Evolutionary conservation across 2,113 vertebrate species (phyloP), one percentile per base, ranked within the genome.

Genomic region (Microtus ochrogaster): DNA sequence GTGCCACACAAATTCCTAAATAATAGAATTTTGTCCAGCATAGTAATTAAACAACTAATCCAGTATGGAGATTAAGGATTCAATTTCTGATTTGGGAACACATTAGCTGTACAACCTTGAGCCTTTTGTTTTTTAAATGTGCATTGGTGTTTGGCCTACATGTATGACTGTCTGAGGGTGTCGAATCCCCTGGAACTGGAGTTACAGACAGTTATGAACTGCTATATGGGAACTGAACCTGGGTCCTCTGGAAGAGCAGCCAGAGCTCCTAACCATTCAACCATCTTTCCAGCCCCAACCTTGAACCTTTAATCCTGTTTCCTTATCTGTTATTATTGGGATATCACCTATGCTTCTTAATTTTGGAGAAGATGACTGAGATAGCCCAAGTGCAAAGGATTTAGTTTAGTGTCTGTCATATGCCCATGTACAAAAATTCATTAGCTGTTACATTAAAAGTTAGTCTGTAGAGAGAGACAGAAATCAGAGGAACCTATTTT

Each of bases 1-100:
- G 52, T 92, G 26, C 39, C 94, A 94, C 88, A 96, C 28, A 92
- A 74, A 89, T 94, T 97, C 94, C 91, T 77, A 95, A 95, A 72
- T 87, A 79, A 95, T 5, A 94, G 89, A 84, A 93, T 89, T 94
- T 58, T 41, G 68, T 93, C 94, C 61, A 94, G 91, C 52, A 92
- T 16, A 83, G 68, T 96, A 91, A 97, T 97, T 91, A 96, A 95
- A 84, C 94, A 85, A 92, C 61, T 26, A 72, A 76, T 68, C 65
- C n/a, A 83, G 65, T 90, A 83, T 1, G 19, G 88, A 92, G 79
- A 97, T 83, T 92, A 96, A 95, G 66, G 87, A 93, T 94, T 77
- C 47, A 39, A 94, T 72, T 88, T 49, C 82, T 65, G 7, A 95
- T 81, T 84, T 92, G 86, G 61, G 44, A n/a, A 94, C 85, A 90